Evolutionary conservation across 2,797 vertebrate genomes (phyloP), one percentile per base, ranked within the genome.

Genomic region (Acipenser ruthenus): DNA sequence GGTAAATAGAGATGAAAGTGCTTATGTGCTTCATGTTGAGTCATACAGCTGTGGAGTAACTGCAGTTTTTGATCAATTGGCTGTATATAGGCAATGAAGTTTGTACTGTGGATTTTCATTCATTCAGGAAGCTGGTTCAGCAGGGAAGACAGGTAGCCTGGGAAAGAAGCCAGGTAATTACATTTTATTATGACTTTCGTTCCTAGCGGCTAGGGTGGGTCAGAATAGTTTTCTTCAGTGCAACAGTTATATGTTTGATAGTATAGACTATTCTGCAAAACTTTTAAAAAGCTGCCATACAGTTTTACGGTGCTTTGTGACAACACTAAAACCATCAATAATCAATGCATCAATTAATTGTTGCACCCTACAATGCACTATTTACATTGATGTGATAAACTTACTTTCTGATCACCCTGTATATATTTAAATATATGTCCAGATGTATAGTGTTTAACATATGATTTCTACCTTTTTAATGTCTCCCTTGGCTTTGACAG

Each of bases 151-250:
- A 0, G 95, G 95, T 75, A 98, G 95, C 77, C 88, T 98, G 77
- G 95, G 97, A 75, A 99, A 97, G 85, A 99, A 99, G 84, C 97
- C 97, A 87, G 96, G 96, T 98, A 77, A 87, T 87, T 76, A 64
- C 37, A 60, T 15, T 23, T 4, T 60, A 6, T 51, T 6, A 4
- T 51, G 63, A 49, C 10, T 37, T 23, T 63, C 50, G 67, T 62
- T n/a, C 4, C 10, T 11, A 0, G 10, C 5, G 60, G 60, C 1
- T 0, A 1, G 12, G 63, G 65, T 67, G 74, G 51, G 6, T 15
- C 50, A 63, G 64, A 56, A 1, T 3, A 10, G 8, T 18, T 51
- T 64, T 23, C 49, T 56, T 12, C 23, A 53, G 12, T 12, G 12
- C 51, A 8, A 53, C 3, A 3, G 37, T 37, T 37, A 37, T 2